phyloP scores from a whole-genome alignment of 1,140 invertebrate species.

The Akabosia matsudoensis region DNA sequence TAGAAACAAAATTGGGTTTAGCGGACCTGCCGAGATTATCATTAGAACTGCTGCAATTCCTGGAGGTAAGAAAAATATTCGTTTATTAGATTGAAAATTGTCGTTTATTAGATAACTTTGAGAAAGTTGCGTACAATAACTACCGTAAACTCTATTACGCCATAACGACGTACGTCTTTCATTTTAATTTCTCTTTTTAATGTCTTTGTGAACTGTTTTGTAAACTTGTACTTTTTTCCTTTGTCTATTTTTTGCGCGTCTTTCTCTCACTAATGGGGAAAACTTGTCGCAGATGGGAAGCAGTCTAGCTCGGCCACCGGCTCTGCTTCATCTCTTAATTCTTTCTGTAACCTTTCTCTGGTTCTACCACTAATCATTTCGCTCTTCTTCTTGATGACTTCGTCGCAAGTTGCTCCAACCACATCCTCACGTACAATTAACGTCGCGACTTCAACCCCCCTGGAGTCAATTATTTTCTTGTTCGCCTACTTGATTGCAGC shows the following conservation, averaged over 20 bases:
- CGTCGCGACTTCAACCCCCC: neutral
- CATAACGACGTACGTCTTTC: neutral
- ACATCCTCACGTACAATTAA: neutral
- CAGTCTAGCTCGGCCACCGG: too few relatives aligned
- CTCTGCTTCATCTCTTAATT: neutral
- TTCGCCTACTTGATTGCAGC: too few relatives aligned
- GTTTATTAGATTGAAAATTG: neutral
- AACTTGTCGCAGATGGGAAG: too few relatives aligned
- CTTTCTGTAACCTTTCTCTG: neutral
- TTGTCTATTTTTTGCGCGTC: neutral
- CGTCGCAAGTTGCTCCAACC: neutral
- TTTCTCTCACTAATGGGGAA: neutral
- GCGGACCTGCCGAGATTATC: conserved; percentile 66
- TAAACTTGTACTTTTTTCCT: neutral
- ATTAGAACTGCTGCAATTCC: conserved; percentile 66
- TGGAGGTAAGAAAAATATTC: neutral
- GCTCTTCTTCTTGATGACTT: neutral
- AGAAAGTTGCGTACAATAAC: neutral
- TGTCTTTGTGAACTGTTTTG: neutral
- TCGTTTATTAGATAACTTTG: neutral
- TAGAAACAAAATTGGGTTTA: conserved; percentile 77
- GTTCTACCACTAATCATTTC: neutral
- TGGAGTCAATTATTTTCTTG: neutral
- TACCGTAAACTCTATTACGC: neutral
- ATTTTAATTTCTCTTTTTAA: neutral